Evolutionary conservation across 2,113 vertebrate species (phyloP).

Genomic region (Struthio camelus): DNA sequence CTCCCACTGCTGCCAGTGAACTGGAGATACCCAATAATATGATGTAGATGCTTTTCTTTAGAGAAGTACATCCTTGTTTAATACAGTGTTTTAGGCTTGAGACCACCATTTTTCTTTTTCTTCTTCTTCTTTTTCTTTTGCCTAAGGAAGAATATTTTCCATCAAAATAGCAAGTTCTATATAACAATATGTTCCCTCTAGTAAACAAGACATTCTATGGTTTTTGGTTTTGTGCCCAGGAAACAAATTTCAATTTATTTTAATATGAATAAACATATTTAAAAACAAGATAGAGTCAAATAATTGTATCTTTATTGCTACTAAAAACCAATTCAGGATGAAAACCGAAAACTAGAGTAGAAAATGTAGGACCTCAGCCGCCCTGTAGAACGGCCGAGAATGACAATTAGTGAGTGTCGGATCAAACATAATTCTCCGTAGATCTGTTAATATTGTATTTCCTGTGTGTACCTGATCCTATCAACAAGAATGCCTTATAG

Average conservation of each 20-base stretch:
- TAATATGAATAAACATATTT: neutral
- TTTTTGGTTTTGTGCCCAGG: neutral
- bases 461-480: neutral
- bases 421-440: constrained; percentile 28
- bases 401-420: neutral
- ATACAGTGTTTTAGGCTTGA: neutral
- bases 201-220: neutral
- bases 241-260: neutral
- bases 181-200: neutral
- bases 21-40: neutral
- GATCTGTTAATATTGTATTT: constrained; percentile 34
- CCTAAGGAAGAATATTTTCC: neutral
- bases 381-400: constrained; percentile 26
- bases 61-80: neutral
- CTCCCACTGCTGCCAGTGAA: neutral
- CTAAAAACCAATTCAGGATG: neutral
- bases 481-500: constrained; percentile 3
- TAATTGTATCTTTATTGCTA: neutral
- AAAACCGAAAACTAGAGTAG: constrained; percentile 16
- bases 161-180: neutral
- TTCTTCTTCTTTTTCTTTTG: no score
- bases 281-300: neutral
- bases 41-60: neutral
- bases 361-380: neutral
- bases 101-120: neutral